Evolutionary conservation across 2,888 invertebrate genomes (phyloP).

Genomic region (Chromoteleia sp.): DNA sequence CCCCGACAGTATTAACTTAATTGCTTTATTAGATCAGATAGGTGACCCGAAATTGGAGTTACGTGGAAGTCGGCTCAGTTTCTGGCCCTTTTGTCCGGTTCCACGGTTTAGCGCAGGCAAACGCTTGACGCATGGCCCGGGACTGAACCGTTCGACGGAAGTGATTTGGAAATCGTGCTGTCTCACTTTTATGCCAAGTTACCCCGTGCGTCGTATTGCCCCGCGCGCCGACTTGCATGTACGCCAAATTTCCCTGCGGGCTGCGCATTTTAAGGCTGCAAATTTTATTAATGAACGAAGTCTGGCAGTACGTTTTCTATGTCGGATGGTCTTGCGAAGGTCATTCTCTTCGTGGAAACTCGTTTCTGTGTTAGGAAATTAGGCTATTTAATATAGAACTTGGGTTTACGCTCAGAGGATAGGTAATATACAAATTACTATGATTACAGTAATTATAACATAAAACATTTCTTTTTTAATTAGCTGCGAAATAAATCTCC

Average conservation of each 20-base stretch:
- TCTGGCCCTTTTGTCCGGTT: conserved; percentile 57
- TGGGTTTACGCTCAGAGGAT: too few species aligned
- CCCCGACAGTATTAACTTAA: conserved; percentile 80
- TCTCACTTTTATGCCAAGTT: too few species aligned
- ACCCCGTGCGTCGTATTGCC: conserved; percentile 46
- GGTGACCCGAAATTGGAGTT: conserved; percentile 72
- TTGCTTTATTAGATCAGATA: conserved; percentile 76
- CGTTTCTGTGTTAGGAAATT: conserved; percentile 3
- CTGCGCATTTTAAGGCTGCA: conserved; percentile 4
- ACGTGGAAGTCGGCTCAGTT: conserved; percentile 66
- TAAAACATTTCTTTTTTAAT: too few species aligned
- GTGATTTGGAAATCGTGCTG: conserved; percentile 58
- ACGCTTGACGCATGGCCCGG: conserved; percentile 45
- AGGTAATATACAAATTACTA: too few species aligned
- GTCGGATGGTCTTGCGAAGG: conserved; percentile 6
- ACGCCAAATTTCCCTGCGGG: conserved; percentile 35
- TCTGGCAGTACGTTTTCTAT: conserved; percentile 13
- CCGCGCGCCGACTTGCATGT: too few species aligned
- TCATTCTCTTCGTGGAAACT: conserved; percentile 5
- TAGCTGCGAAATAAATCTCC: too few species aligned
- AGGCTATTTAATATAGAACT: too few species aligned
- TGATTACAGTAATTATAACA: too few species aligned
- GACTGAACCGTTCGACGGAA: conserved; percentile 59
- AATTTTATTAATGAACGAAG: conserved; percentile 31
- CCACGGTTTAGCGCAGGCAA: conserved; percentile 48